A percentile compares a stretch with the other conserved stretches of the same genome.
phyloP scores from a whole-genome alignment of 2,888 invertebrate species.

The Coenonympha glycerion region DNA sequence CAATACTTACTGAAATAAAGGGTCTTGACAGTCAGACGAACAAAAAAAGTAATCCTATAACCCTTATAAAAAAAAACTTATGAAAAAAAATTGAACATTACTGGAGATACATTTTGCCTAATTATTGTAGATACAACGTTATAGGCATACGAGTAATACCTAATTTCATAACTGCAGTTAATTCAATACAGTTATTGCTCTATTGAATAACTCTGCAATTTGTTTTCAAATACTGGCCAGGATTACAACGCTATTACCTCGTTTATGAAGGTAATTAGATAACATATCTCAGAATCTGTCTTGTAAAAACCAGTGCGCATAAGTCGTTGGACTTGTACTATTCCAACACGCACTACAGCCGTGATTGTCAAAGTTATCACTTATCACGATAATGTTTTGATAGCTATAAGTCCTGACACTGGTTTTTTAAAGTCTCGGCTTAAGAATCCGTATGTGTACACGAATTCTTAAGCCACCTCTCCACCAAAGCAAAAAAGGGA shows the following conservation, averaged over 20 bases:
- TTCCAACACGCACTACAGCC: constrained; percentile 11
- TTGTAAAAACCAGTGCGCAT: constrained; percentile 4
- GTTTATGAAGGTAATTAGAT: constrained; percentile 1
- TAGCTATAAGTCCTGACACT: not conserved
- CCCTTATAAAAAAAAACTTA: too few species aligned
- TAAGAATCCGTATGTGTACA: not conserved
- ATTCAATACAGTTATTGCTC: not conserved
- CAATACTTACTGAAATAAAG: too few species aligned
- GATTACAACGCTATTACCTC: not conserved
- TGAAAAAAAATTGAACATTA: too few species aligned
- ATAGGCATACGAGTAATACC: too few species aligned
- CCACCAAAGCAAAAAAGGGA: too few species aligned
- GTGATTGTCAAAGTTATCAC: constrained; percentile 1
- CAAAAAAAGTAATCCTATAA: too few species aligned
- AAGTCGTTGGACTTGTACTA: constrained; percentile 8
- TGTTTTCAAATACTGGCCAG: not conserved
- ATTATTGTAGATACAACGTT: too few species aligned
- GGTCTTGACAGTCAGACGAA: too few species aligned
- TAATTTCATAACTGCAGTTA: too few species aligned
- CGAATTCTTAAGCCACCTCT: too few species aligned
- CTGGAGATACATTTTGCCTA: too few species aligned
- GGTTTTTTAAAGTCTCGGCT: not conserved
- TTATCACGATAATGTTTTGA: constrained; percentile 1
- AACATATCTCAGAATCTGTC: constrained; percentile 5
- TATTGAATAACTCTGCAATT: not conserved